Evolutionary conservation across 2,113 vertebrate genomes (phyloP), one percentile per base, ranked within the genome.

Genomic region (Thamnophis sirtalis): DNA sequence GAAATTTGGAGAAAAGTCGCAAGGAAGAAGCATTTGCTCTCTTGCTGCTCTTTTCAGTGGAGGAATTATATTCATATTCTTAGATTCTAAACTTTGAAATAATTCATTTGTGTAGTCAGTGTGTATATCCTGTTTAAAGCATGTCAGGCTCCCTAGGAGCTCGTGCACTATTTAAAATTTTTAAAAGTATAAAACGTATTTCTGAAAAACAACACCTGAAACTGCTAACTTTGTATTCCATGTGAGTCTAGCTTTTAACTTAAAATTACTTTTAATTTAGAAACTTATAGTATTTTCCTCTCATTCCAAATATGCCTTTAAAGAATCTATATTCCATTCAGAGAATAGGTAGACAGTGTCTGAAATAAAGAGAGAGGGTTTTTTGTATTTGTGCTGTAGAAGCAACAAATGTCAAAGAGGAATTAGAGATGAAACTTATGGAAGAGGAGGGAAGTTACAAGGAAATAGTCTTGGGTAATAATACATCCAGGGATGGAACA

Each of bases 61-160:
- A 80, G 33, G 33, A 43, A 80, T 80, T 43, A 17, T 43, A 43
- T 80, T 43, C 73, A 43, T 80, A 80, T 43, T 80, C 33, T 43
- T 43, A 80, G 33, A 43, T 80, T 80, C 73, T 43, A 43, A 80
- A 38, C 3, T 43, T 80, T n/a, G n/a, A n/a, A n/a, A 43, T 43
- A 9, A 80, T 80, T 33, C 33, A 4, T 73, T 5, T 73, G 28
- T 73, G 28, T 68, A n/a, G 60, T 68, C 60, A 11, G 26, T 86
- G 26, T 55, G 9, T 86, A 63, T 53, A 84, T 86, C 55, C 86
- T 73, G 5, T 55, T 15, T 21, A 92, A 84, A 55, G 94, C 56
- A 21, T 92, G 90, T 86, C 88, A 88, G 58, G 92, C 88, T 86
- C 53, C 48, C 84, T 90, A 84, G 43, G 22, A 84, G 51, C 28